A percentile compares a stretch with the other conserved stretches of the same genome.
phyloP scores from a whole-genome alignment of 2,888 invertebrate genomes.

The Spodoptera picta region DNA sequence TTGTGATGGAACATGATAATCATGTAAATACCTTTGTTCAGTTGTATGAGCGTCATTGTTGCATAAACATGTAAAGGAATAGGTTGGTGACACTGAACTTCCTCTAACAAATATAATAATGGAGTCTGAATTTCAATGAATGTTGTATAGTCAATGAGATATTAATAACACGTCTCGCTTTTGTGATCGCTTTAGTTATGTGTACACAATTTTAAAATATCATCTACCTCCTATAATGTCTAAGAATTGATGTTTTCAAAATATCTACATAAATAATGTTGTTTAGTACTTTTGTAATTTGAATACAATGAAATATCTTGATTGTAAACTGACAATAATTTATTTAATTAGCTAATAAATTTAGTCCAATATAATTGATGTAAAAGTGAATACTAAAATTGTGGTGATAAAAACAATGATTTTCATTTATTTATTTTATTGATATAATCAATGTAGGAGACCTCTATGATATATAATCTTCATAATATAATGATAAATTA shows the following conservation, averaged over 20 bases:
- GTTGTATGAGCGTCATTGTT: constrained; percentile 2
- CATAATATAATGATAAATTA: constrained; percentile 83
- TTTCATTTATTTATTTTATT: constrained; percentile 80
- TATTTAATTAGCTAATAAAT: constrained; percentile 57
- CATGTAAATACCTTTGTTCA: constrained; percentile 25
- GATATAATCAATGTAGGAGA: constrained; percentile 84
- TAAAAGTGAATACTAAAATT: constrained; percentile 44
- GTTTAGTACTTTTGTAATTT: constrained; percentile 46
- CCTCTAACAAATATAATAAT: constrained; percentile 22
- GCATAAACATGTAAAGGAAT: constrained; percentile 16
- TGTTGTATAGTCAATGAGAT: constrained; percentile 3
- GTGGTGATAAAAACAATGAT: constrained; percentile 60
- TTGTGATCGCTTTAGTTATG: constrained; percentile 10
- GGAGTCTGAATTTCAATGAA: constrained; percentile 12
- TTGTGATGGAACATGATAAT: constrained; percentile 16
- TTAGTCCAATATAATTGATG: constrained; percentile 50
- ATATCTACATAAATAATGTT: constrained; percentile 30
- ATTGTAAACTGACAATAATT: constrained; percentile 71
- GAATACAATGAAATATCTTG: constrained; percentile 53
- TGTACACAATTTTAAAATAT: constrained; percentile 20
- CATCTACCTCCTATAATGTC: constrained; percentile 46
- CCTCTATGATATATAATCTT: constrained; percentile 82
- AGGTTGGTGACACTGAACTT: constrained; percentile 42
- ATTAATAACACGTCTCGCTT: constrained; percentile 10
- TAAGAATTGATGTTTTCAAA: constrained; percentile 33